These are phyloP conservation scores for Zaprionus taronus DNA, from an alignment of 1,140 invertebrate species.

Conservation along the genomic window DNA sequence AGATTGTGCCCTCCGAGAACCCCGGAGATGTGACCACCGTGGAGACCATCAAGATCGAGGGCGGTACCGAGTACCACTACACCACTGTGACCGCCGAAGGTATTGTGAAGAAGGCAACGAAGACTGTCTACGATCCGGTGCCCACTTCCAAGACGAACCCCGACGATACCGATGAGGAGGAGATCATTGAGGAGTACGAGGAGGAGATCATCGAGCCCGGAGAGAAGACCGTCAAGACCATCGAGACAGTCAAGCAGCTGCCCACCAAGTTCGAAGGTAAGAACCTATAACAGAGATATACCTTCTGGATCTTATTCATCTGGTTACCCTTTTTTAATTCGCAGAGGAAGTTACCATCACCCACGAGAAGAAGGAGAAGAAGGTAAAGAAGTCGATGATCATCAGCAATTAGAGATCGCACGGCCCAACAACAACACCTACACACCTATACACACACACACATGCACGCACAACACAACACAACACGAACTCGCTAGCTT, in stretches of 20 bases:
- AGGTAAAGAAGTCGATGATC: constrained; percentile 83
- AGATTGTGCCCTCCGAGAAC: constrained; percentile 81
- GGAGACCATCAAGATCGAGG: constrained; percentile 81
- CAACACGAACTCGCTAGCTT: constrained; percentile 39
- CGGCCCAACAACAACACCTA: constrained; percentile 33
- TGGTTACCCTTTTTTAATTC: not conserved
- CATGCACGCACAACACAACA: constrained; percentile 9
- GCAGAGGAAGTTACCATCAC: constrained; percentile 82
- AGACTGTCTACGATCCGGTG: constrained; percentile 81
- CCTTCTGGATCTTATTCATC: not conserved
- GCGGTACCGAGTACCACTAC: constrained; percentile 82
- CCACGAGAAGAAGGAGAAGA: constrained; percentile 83
- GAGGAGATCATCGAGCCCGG: constrained; percentile 83
- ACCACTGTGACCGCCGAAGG: constrained; percentile 81
- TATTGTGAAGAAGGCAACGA: constrained; percentile 82
- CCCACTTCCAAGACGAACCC: constrained; percentile 64
- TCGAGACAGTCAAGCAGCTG: constrained; percentile 79
- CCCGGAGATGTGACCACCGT: constrained; percentile 83
- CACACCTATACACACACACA: constrained; percentile 40
- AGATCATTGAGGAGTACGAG: constrained; percentile 83
- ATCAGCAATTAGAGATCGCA: constrained; percentile 74
- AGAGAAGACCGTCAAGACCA: constrained; percentile 78
- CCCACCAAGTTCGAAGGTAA: constrained; percentile 79
- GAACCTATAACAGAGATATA: not conserved
- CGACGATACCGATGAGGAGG: constrained; percentile 79